Conservation (phyloP, 2,797 vertebrate genomes). For the Cercopithecus neglectus region DNA sequence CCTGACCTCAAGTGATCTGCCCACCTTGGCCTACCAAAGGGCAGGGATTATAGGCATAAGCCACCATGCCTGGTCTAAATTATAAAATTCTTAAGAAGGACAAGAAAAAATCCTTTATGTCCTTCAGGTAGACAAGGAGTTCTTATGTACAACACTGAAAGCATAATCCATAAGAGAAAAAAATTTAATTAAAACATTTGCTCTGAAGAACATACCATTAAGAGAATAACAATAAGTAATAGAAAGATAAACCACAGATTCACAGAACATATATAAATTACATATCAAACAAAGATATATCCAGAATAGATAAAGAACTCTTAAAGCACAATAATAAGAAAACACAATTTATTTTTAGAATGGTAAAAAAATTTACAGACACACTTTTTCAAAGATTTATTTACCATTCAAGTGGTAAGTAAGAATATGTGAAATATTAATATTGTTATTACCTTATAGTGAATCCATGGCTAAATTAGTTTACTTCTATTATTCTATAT, state of each 20-base stretch:
- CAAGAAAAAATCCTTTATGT: neutral
- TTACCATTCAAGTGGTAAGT: neutral
- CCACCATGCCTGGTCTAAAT: neutral
- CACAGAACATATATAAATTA: neutral
- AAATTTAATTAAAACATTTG: neutral
- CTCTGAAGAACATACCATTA: neutral
- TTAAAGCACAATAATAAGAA: neutral
- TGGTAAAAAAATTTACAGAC: neutral
- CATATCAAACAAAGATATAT: neutral
- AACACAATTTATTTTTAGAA: neutral
- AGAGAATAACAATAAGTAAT: neutral
- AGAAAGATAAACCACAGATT: neutral
- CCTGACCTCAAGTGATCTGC: no score
- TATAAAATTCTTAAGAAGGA: neutral
- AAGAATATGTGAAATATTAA: neutral
- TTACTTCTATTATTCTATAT: conserved; percentile 3
- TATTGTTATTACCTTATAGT: neutral
- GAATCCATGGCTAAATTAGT: neutral
- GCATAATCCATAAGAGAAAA: neutral
- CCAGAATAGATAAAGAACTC: neutral
- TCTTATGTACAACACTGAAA: neutral
- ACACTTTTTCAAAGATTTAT: neutral
- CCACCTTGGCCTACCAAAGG: no score
- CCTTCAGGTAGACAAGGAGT: neutral
- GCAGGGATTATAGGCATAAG: no score